Base-by-base conservation (phyloP, 1,140 invertebrate genomes). In the Myzus persicae region DNA sequence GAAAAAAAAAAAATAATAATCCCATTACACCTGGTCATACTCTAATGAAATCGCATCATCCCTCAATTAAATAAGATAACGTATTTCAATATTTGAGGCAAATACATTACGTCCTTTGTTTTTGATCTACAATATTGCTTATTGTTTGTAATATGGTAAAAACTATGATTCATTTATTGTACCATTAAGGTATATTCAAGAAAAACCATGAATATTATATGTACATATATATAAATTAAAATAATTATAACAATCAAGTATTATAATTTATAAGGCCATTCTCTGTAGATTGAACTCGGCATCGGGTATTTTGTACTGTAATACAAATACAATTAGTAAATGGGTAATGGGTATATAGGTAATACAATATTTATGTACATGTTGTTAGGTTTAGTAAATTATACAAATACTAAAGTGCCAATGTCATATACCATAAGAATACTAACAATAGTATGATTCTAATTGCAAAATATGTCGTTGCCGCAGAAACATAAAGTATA, bases 381-480 rank as follows among this genome's bases (percentile, higher is more conserved):
- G 11, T 76, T 76, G 59, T 76, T 1, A 76, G 22, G 59, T n/a
- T 76, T 18, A 76, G n/a, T n/a, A 76, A 14, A 76, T 76, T 76
- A 76, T 76, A n/a, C n/a, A 76, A 4, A 76, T 76, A 76, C 14
- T 76, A 76, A 76, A 76, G n/a, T 76, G 18, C 59, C 31, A 5
- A 76, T 76, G 31, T 76, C 14, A 76, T 76, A 76, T 76, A 76
- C n/a, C n/a, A 76, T 76, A 76, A n/a, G 59, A 76, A 76, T n/a
- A 76, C n/a, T 76, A 76, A 76, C 59, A 76, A 76, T 76, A 76
- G 59, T 76, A 76, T 76, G 59, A n/a, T 76, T 76, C 20, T 76
- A 76, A n/a, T 76, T 76, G 31, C 31, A 76, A 76, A 76, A n/a
- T n/a, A 76, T 76, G 59, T 76, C 31, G 59, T 76, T 76, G 59